phyloP scores from a whole-genome alignment of 2,113 vertebrate genomes.

The Cephalopterus ornatus region DNA sequence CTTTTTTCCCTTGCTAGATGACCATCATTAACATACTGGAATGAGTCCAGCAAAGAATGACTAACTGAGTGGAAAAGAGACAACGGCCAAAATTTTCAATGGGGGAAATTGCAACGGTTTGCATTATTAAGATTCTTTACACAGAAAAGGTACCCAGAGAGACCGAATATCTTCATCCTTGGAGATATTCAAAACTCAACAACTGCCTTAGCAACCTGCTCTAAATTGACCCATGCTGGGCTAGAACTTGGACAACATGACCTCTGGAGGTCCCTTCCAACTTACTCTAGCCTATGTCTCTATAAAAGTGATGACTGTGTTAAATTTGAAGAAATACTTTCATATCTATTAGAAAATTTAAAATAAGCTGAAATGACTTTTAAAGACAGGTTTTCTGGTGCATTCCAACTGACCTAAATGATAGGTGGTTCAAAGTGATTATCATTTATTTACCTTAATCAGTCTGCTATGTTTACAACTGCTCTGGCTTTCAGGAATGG shows the following conservation, averaged over 20 bases:
- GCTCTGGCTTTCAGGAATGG: background rate
- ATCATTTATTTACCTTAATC: background rate
- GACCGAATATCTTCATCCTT: background rate
- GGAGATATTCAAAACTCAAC: background rate
- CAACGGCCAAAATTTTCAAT: background rate
- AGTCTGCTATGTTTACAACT: background rate
- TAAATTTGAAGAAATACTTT: background rate
- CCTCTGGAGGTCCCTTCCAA: background rate
- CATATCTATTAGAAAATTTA: background rate
- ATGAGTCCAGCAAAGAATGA: background rate
- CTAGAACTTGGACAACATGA: background rate
- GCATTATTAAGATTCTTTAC: background rate
- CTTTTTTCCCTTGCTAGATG: background rate
- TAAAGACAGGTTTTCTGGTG: background rate
- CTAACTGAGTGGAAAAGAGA: background rate
- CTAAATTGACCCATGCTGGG: background rate
- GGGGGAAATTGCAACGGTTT: accelerated
- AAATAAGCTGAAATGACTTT: background rate
- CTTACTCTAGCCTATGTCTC: background rate
- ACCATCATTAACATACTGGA: background rate
- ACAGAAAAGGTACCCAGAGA: background rate
- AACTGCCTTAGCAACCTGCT: background rate
- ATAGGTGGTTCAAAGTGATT: background rate
- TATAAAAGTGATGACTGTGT: background rate
- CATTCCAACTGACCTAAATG: background rate